Percentiles rank a stretch among this genome's conserved stretches.
Conservation (phyloP, 1,140 invertebrate genomes). For the Eurosta solidaginis region DNA sequence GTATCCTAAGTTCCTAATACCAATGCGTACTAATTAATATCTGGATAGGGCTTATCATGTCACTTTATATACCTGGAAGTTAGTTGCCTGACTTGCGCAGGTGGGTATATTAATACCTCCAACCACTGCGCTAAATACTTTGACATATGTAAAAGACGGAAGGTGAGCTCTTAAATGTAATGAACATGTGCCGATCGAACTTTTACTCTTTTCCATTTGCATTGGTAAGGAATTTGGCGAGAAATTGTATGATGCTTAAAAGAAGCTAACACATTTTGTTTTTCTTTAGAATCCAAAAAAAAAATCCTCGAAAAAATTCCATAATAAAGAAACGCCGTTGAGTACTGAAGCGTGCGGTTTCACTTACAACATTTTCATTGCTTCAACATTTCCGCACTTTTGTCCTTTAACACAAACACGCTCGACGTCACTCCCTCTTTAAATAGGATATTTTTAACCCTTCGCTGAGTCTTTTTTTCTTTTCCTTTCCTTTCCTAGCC, state of each 20-base stretch:
- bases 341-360: constrained; percentile 17
- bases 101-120: too few species aligned
- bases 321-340: background rate
- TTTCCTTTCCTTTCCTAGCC: background rate
- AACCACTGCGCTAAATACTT: too few species aligned
- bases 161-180: too few species aligned
- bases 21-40: too few species aligned
- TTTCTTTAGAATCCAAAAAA: background rate
- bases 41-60: too few species aligned
- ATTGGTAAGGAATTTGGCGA: constrained; percentile 7
- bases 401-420: background rate
- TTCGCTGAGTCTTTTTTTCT: background rate
- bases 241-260: too few species aligned
- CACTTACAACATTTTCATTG: background rate
- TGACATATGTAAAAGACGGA: too few species aligned
- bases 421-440: background rate
- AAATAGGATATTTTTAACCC: background rate
- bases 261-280: background rate
- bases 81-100: too few species aligned
- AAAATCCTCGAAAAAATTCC: background rate
- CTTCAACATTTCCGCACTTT: background rate
- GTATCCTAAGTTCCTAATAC: too few species aligned
- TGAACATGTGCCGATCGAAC: background rate
- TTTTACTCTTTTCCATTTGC: constrained; percentile 4
- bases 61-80: too few species aligned